phyloP scores from a whole-genome alignment of 1,140 invertebrate genomes.

The Meteorus sp. region DNA sequence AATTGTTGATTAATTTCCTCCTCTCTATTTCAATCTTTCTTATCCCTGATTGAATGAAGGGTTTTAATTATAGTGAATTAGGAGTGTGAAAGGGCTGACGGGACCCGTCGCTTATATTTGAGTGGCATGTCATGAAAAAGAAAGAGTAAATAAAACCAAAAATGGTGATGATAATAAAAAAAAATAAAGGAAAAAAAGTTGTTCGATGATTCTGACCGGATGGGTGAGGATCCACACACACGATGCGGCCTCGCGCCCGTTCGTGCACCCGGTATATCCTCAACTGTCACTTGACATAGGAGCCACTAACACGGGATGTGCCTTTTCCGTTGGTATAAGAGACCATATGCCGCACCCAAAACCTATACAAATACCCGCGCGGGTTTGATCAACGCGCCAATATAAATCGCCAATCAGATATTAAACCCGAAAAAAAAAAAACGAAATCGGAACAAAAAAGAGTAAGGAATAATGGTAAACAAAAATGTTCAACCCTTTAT shows the following conservation, averaged over 20 bases:
- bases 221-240: constrained; percentile 32
- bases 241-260: constrained; percentile 32
- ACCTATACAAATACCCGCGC: constrained; percentile 32
- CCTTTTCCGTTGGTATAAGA: constrained; percentile 35
- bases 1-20: too few species aligned
- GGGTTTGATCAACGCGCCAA: too few species aligned
- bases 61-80: neutral
- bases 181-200: constrained; percentile 1
- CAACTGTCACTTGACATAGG: constrained; percentile 33
- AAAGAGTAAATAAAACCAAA: constrained; percentile 6
- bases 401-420: too few species aligned
- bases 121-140: constrained; percentile 8
- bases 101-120: neutral
- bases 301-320: constrained; percentile 35
- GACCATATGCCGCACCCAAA: constrained; percentile 29
- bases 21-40: too few species aligned
- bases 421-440: too few species aligned
- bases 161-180: too few species aligned
- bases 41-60: too few species aligned
- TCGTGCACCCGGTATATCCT: constrained; percentile 31
- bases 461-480: too few species aligned
- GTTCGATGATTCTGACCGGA: constrained; percentile 29
- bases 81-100: neutral
- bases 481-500: too few species aligned
- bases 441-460: too few species aligned